phyloP scores from a whole-genome alignment of 2,113 vertebrate species.

The Mus musculus region GRCm39 chr2:69954501-69955000 shows the following conservation, averaged over 20 bases:
- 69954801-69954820: neutral
- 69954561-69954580: neutral
- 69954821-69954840: neutral
- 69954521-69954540: neutral
- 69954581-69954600: slow-evolving; percentile 70
- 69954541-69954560: neutral
- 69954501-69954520: too few relatives aligned
- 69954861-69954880: neutral
- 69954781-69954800: slow-evolving; percentile 23
- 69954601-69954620: slow-evolving; percentile 50
- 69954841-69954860: neutral
- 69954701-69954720: neutral
- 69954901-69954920: neutral
- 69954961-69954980: too few relatives aligned
- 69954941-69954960: too few relatives aligned
- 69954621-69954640: slow-evolving; percentile 64
- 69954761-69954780: slow-evolving; percentile 48
- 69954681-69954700: slow-evolving; percentile 19
- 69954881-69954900: neutral
- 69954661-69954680: slow-evolving; percentile 54
- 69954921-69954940: neutral
- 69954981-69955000: too few relatives aligned
- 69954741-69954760: slow-evolving; percentile 25
- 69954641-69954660: slow-evolving; percentile 47
- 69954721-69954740: neutral